A percentile compares a stretch with the other conserved stretches of the same genome.
Conservation (phyloP, 2,113 vertebrate genomes). For the Strix uralensis region DNA sequence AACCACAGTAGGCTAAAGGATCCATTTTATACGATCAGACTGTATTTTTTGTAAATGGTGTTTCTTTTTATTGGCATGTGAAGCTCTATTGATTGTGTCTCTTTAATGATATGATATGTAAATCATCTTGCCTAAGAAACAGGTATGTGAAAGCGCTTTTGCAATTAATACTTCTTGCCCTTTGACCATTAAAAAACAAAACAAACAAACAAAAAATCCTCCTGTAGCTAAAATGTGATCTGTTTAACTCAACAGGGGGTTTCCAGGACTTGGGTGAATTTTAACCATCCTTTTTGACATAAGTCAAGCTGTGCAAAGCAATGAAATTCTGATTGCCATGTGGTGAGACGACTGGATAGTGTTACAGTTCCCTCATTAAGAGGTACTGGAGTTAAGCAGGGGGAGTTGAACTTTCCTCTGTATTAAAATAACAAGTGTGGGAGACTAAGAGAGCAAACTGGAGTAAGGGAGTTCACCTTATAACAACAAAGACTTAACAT, state of each 20-base stretch:
- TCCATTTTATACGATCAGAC: background rate
- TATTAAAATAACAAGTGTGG: constrained; percentile 74
- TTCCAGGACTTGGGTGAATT: constrained; percentile 72
- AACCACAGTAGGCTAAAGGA: constrained; percentile 14
- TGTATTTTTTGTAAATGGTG: background rate
- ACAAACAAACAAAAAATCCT: constrained; percentile 21
- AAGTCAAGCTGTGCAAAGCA: constrained; percentile 63
- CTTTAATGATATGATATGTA: constrained; percentile 48
- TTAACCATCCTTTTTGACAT: constrained; percentile 64
- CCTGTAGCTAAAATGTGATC: constrained; percentile 11
- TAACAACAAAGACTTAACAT: constrained; percentile 53
- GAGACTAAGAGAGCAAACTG: constrained; percentile 52
- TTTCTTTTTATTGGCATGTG: background rate
- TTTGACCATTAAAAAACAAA: constrained; percentile 25
- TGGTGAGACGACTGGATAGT: constrained; percentile 66
- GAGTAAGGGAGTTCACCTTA: constrained; percentile 44
- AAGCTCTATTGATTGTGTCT: background rate
- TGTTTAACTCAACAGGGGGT: constrained; percentile 32
- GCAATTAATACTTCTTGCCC: constrained; percentile 26
- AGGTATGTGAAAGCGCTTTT: constrained; percentile 39
- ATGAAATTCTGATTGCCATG: constrained; percentile 50
- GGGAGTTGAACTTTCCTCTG: constrained; percentile 69
- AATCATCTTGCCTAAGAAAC: constrained; percentile 50
- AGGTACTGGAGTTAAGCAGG: constrained; percentile 51
- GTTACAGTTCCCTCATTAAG: constrained; percentile 72